Percentiles rank a stretch among this genome's conserved stretches.
Conservation (phyloP, 2,888 invertebrate species). For the Eupelmus urozonus region DNA sequence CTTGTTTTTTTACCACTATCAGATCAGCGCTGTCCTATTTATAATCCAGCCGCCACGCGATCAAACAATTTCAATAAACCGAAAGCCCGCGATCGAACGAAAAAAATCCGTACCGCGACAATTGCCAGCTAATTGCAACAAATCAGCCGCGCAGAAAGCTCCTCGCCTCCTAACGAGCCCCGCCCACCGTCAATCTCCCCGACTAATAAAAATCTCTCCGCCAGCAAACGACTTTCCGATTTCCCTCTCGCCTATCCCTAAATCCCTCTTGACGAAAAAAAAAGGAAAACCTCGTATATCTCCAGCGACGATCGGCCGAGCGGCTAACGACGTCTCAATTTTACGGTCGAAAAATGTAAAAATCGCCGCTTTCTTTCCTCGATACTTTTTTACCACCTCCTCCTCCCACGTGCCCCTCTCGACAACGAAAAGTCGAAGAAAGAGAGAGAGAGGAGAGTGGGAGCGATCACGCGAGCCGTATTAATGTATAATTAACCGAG, state of each 20-base stretch:
- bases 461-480: slow-evolving; percentile 62
- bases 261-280: not conserved
- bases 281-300: slow-evolving; percentile 29
- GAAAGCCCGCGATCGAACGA: too few relatives aligned
- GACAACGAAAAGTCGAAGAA: not conserved
- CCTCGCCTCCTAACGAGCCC: not conserved
- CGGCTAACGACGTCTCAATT: slow-evolving; percentile 59
- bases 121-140: slow-evolving; percentile 3
- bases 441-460: not conserved
- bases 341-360: slow-evolving; percentile 62
- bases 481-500: slow-evolving; percentile 76
- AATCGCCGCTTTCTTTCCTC: slow-evolving; percentile 24
- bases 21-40: too few relatives aligned
- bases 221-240: slow-evolving; percentile 39
- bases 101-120: not conserved
- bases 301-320: slow-evolving; percentile 16
- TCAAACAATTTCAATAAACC: too few relatives aligned
- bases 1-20: too few relatives aligned
- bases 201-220: slow-evolving; percentile 15
- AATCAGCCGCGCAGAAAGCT: not conserved
- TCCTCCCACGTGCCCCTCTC: not conserved
- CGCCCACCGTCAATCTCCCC: not conserved
- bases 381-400: not conserved
- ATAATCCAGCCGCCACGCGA: too few relatives aligned
- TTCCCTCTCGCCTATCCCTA: slow-evolving; percentile 13